Conservation (phyloP, 2,888 invertebrate genomes). For the Adelognathus sp. region DNA sequence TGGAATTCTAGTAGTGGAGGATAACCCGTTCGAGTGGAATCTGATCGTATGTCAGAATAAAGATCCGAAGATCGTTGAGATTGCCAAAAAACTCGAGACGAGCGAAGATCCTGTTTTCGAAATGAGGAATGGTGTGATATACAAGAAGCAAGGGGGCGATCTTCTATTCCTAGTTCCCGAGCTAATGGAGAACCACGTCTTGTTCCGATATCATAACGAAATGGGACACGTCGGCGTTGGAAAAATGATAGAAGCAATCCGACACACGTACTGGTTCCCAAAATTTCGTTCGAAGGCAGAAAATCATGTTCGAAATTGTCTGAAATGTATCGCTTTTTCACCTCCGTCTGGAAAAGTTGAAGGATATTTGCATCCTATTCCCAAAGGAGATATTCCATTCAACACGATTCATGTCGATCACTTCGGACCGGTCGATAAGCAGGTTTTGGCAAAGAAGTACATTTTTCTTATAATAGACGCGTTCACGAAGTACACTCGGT, state of each 20-base stretch:
- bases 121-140: conserved; percentile 57
- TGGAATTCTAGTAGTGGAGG: conserved; percentile 21
- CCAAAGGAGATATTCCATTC: conserved; percentile 54
- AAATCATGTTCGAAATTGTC: conserved; percentile 34
- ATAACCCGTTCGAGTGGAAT: conserved; percentile 51
- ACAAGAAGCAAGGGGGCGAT: conserved; percentile 31
- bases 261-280: conserved; percentile 48
- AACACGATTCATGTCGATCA: conserved; percentile 51
- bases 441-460: conserved; percentile 2
- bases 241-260: conserved; percentile 46
- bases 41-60: conserved; percentile 40
- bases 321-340: conserved; percentile 53
- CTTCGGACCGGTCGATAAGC: conserved; percentile 23
- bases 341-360: conserved; percentile 42
- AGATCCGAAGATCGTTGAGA: conserved; percentile 23
- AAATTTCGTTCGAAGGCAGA: conserved; percentile 16
- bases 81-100: conserved; percentile 8
- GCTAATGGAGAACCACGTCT: conserved; percentile 38
- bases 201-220: conserved; percentile 56
- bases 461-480: conserved; percentile 34
- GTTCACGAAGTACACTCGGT: conserved; percentile 19
- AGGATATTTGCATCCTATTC: conserved; percentile 49
- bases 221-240: conserved; percentile 56
- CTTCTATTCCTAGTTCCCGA: conserved; percentile 57
- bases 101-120: conserved; percentile 48